A percentile compares a stretch with the other conserved stretches of the same genome.
These are phyloP conservation scores for Lepus oiostolus DNA, from an alignment of 2,797 vertebrate genomes.

Conservation along the genomic window DNA sequence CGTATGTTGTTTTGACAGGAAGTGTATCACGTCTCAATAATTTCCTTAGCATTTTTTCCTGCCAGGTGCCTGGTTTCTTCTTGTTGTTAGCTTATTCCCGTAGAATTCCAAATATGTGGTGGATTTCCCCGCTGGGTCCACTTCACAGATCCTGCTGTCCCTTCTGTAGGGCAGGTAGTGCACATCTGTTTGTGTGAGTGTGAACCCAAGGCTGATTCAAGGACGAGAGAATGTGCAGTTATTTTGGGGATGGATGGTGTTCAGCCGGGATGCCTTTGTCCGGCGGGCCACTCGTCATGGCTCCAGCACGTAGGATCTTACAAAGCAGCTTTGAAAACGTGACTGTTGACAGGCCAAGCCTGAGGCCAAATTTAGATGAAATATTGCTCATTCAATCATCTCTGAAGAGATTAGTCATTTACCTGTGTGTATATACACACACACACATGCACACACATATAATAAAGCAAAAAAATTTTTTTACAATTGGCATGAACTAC, in stretches of 20 bases:
- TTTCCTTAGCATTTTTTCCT: constrained; percentile 82
- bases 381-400: neutral
- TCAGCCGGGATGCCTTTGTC: constrained; percentile 59
- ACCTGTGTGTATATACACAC: neutral
- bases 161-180: neutral
- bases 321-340: neutral
- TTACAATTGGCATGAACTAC: neutral
- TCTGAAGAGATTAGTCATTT: constrained; percentile 26
- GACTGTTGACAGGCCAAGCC: neutral
- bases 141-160: neutral
- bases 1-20: constrained; percentile 81
- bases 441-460: neutral
- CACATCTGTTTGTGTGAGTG: neutral
- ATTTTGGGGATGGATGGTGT: constrained; percentile 39
- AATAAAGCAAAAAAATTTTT: neutral
- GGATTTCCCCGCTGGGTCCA: constrained; percentile 38
- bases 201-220: neutral
- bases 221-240: constrained; percentile 5
- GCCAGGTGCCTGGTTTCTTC: constrained; percentile 83
- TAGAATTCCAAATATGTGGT: constrained; percentile 82
- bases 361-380: neutral
- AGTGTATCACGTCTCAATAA: constrained; percentile 84
- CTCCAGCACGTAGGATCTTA: neutral
- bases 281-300: neutral
- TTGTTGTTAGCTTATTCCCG: constrained; percentile 65